These are phyloP conservation scores for Ectropis crepuscularia DNA, from an alignment of 2,888 invertebrate genomes.

Conservation along the genomic window DNA sequence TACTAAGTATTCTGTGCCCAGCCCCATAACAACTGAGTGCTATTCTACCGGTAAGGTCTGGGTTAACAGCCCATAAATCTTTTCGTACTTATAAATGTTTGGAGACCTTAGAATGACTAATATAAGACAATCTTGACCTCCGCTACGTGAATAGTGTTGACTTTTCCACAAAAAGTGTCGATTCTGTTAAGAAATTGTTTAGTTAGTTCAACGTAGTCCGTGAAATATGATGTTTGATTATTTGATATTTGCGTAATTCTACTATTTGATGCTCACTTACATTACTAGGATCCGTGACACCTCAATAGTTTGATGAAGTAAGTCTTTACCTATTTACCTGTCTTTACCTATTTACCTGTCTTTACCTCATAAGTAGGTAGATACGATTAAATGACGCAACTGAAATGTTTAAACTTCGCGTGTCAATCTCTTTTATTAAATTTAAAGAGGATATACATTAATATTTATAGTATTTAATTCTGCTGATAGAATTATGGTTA, in stretches of 20 bases:
- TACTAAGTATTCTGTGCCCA: slow-evolving; percentile 16
- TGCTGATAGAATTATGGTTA: no score
- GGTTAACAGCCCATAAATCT: slow-evolving; percentile 57
- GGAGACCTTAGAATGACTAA: slow-evolving; percentile 34
- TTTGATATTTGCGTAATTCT: slow-evolving; percentile 19
- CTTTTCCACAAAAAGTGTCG: slow-evolving; percentile 31
- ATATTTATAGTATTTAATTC: no score
- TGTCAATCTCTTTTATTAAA: no score
- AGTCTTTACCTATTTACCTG: neutral
- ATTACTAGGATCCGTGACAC: neutral
- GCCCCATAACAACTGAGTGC: slow-evolving; percentile 15
- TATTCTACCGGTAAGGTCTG: slow-evolving; percentile 51
- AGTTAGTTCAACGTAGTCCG: slow-evolving; percentile 6
- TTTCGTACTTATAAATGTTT: slow-evolving; percentile 29
- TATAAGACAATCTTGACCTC: slow-evolving; percentile 37
- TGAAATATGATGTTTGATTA: slow-evolving; percentile 12
- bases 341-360: no score
- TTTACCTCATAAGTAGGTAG: neutral
- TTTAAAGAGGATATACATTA: no score
- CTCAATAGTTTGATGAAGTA: neutral
- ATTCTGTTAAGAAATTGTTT: slow-evolving; percentile 30
- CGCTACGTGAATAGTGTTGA: slow-evolving; percentile 24
- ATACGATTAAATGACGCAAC: no score
- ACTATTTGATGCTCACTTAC: slow-evolving; percentile 6
- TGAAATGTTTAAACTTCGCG: no score